Evolutionary conservation across 2,113 vertebrate species (phyloP), one percentile per base, ranked within the genome.

Genomic region (Spea bombifrons): DNA sequence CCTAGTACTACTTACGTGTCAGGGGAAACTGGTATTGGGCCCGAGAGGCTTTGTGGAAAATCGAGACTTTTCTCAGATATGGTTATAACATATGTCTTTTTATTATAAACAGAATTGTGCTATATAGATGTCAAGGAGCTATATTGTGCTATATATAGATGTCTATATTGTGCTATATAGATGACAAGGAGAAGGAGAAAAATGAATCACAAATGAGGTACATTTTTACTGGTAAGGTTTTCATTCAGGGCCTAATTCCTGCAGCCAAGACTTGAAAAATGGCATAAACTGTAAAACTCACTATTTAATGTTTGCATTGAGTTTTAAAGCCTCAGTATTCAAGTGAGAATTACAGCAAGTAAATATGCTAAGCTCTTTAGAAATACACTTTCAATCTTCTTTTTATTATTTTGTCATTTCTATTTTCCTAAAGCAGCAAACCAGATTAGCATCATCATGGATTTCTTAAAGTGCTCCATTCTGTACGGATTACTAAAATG

Each of bases 321-420:
- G 0, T 82, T 64, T 16, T 66, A 82, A 70, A 71, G 47, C 63
- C 45, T 52, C 83, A 48, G 43, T 8, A 0, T 46, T 16, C 15
- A 9, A 50, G 67, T 75, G 48, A 66, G 71, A 80, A 55, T 81
- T 73, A 79, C 59, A 5, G 63, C 66, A 44, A 44, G 57, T 77
- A 47, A 16, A 66, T 76, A 78, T 74, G 47, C 44, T 43, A 66
- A 85, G 10, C 50, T 81, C 64, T 81, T 84, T 12, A 81, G 79
- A 9, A 71, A 83, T 81, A 76, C 71, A 16, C 47, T 43, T 2
- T 65, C 76, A 69, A 8, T 45, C 5, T 73, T 79, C 59, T 59
- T 72, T 68, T 81, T 69, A 17, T 55, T 17, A 52, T 45, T 76
- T 57, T 59, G 12, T 46, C 16, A 48, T 57, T 59, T 50, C 4